Percentiles rank a stretch among this genome's conserved stretches.
phyloP scores from a whole-genome alignment of 2,888 invertebrate species.

The Falcaria lacertinaria region DNA sequence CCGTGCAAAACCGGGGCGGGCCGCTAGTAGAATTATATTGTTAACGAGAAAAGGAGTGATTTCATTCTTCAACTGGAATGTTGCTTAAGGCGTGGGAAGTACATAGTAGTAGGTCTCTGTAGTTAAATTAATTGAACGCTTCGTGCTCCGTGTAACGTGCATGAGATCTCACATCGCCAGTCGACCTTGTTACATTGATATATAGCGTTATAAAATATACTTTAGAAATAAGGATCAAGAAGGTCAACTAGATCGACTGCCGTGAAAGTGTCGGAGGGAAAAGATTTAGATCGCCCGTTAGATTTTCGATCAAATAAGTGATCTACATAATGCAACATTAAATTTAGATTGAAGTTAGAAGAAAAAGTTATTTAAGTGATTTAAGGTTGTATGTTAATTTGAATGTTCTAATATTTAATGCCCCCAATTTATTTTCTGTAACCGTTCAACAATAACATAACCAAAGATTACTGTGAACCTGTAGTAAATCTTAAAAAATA shows the following conservation, averaged over 20 bases:
- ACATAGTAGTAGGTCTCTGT: conserved; percentile 35
- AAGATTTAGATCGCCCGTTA: conserved; percentile 1
- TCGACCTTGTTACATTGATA: conserved; percentile 43
- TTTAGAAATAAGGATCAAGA: conserved; percentile 9
- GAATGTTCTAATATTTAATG: too few relatives aligned
- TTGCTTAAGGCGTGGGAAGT: conserved; percentile 60
- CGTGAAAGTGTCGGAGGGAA: background rate
- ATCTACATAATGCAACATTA: too few relatives aligned
- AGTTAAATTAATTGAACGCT: conserved; percentile 61
- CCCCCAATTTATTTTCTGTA: too few relatives aligned
- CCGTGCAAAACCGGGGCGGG: too few relatives aligned
- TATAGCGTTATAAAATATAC: conserved; percentile 34
- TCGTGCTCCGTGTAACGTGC: conserved; percentile 36
- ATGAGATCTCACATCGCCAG: conserved; percentile 33
- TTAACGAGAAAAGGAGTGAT: conserved; percentile 9
- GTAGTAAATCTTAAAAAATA: too few relatives aligned
- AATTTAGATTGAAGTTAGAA: too few relatives aligned
- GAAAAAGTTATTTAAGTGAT: too few relatives aligned
- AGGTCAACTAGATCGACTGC: conserved; percentile 7
- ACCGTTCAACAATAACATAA: too few relatives aligned
- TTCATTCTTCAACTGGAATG: conserved; percentile 23
- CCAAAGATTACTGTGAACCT: too few relatives aligned
- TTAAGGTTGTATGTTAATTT: too few relatives aligned
- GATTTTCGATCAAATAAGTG: too few relatives aligned
- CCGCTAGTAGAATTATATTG: too few relatives aligned